phyloP scores from a whole-genome alignment of 2,113 vertebrate genomes.

The Notechis scutatus region DNA sequence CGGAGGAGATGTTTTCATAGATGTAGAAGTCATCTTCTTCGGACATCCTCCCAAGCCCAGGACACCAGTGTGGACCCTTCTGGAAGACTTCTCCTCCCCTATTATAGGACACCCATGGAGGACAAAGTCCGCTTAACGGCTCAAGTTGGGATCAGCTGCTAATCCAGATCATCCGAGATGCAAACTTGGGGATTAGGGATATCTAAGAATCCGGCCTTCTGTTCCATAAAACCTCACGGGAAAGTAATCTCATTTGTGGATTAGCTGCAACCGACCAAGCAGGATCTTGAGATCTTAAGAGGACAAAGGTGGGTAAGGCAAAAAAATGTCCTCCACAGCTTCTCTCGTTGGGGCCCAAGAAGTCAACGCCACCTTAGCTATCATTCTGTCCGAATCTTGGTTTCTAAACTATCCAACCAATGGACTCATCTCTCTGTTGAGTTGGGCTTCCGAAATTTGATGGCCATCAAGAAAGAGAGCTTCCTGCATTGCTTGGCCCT shows the following conservation, averaged over 20 bases:
- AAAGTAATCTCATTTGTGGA: constrained; percentile 16
- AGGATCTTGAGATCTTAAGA: not conserved
- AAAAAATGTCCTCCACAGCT: too few relatives aligned
- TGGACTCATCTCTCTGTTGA: not conserved
- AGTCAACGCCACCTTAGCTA: not conserved
- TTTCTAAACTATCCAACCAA: not conserved
- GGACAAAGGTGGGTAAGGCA: not conserved
- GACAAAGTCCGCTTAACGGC: constrained; percentile 49
- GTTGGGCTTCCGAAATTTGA: not conserved
- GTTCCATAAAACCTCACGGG: not conserved
- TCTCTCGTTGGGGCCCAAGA: not conserved
- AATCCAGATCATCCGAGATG: constrained; percentile 47
- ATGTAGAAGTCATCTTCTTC: constrained; percentile 76
- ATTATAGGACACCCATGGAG: constrained; percentile 47
- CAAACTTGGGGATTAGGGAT: constrained; percentile 60
- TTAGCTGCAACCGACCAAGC: not conserved
- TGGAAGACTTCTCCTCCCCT: not conserved
- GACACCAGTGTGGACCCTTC: not conserved
- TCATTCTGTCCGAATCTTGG: not conserved
- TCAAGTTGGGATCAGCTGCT: constrained; percentile 32
- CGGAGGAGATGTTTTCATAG: constrained; percentile 72
- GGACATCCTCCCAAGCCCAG: constrained; percentile 55
- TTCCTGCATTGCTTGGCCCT: not conserved
- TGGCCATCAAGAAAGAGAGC: not conserved
- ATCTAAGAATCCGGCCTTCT: constrained; percentile 14